Conservation (phyloP, 2,113 vertebrate genomes). For the Rhombomys opimus region DNA sequence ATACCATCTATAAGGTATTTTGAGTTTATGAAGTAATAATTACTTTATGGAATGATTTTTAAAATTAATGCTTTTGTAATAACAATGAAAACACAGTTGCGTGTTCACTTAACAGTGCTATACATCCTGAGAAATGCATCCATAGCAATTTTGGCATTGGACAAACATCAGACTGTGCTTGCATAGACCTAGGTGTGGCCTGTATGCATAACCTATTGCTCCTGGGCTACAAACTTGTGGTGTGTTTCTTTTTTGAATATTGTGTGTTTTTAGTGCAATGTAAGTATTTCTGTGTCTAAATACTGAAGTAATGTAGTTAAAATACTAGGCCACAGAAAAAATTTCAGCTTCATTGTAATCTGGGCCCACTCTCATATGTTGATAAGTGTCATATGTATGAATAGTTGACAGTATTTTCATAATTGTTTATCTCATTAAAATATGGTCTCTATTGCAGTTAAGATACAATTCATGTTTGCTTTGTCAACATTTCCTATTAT, state of each 20-base stretch:
- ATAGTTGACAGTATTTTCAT: conserved; percentile 16
- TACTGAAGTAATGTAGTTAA: neutral
- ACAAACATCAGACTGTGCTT: neutral
- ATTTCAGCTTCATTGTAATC: neutral
- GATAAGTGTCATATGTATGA: neutral
- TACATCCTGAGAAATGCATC: neutral
- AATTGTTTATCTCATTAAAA: conserved; percentile 17
- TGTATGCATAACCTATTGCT: neutral
- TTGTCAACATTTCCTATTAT: conserved; percentile 41
- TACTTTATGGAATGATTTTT: conserved; percentile 11
- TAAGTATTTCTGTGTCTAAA: neutral
- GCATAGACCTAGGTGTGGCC: neutral
- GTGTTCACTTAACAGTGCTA: neutral
- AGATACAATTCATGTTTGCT: conserved; percentile 30
- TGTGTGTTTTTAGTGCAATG: neutral
- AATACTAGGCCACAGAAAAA: neutral
- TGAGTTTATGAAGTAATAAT: conserved; percentile 11
- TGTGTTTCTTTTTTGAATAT: neutral
- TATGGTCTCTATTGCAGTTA: neutral
- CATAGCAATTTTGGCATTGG: neutral
- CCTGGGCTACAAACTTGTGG: neutral
- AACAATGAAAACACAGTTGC: neutral
- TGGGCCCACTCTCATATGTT: neutral
- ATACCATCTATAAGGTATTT: conserved; percentile 95
- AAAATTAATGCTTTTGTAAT: neutral